Percentiles rank a stretch among this genome's conserved stretches.
These are phyloP conservation scores for Pelochelys cantorii DNA, from an alignment of 2,797 vertebrate species.

Conservation along the genomic window DNA sequence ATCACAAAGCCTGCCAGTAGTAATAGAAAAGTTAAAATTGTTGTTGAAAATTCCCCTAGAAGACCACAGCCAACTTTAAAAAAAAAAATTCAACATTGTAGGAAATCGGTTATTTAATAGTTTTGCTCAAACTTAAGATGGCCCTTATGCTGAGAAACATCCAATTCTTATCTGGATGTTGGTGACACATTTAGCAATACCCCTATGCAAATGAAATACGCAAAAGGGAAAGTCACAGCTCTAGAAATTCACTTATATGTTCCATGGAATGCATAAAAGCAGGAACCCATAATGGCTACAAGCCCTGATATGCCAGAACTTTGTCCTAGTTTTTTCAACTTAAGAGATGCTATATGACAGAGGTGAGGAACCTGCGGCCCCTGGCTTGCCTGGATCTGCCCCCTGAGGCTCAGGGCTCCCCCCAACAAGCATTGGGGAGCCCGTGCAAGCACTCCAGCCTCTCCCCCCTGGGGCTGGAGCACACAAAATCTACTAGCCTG, in stretches of 20 bases:
- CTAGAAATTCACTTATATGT: background rate
- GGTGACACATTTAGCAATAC: background rate
- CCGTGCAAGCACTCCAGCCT: too few species aligned
- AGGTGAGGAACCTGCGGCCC: too few species aligned
- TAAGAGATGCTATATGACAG: background rate
- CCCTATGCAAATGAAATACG: background rate
- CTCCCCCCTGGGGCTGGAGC: too few species aligned
- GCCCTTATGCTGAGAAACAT: background rate
- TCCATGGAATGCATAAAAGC: background rate
- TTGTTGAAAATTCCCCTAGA: background rate
- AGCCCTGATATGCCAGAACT: background rate
- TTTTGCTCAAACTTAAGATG: background rate
- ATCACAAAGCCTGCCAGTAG: background rate
- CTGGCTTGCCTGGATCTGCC: too few species aligned
- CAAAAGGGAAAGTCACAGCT: background rate
- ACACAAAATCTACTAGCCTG: too few species aligned
- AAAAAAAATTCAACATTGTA: background rate
- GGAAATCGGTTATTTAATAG: background rate
- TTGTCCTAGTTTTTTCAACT: background rate
- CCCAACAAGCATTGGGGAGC: too few species aligned
- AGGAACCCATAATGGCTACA: background rate
- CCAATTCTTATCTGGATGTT: background rate
- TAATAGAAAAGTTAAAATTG: background rate
- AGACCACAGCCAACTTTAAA: background rate
- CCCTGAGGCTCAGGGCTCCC: too few species aligned